phyloP scores from a whole-genome alignment of 2,797 vertebrate genomes.

The Apodemus agrarius region DNA sequence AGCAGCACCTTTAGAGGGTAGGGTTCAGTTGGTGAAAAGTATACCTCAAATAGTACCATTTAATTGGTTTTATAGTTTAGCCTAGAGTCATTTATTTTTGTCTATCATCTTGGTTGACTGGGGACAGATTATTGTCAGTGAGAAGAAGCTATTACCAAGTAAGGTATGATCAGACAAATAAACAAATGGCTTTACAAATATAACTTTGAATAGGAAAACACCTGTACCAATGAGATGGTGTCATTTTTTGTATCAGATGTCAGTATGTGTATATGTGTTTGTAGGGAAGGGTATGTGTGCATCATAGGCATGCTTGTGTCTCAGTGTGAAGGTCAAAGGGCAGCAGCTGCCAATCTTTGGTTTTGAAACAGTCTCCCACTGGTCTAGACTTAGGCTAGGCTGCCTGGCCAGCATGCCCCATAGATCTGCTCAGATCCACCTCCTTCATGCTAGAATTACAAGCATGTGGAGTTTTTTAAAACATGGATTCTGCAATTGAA shows the following conservation, averaged over 20 bases:
- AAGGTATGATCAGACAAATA: not conserved
- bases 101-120: not conserved
- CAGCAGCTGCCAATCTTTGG: not conserved
- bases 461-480: not conserved
- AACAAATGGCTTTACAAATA: not conserved
- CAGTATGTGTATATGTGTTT: not conserved
- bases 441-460: not conserved
- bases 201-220: not conserved
- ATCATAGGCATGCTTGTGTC: not conserved
- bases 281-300: not conserved
- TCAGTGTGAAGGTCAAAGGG: not conserved
- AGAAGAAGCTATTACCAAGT: conserved; percentile 16
- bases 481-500: not conserved
- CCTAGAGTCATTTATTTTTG: not conserved
- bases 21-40: not conserved
- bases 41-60: not conserved
- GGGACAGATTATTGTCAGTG: not conserved
- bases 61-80: not conserved
- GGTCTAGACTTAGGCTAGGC: not conserved
- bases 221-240: not conserved
- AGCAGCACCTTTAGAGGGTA: not conserved
- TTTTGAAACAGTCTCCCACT: not conserved
- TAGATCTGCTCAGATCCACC: not conserved
- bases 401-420: not conserved
- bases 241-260: not conserved